These are phyloP conservation scores for Crax fasciolata DNA, from an alignment of 2,797 vertebrate genomes.

Conservation along the genomic window DNA sequence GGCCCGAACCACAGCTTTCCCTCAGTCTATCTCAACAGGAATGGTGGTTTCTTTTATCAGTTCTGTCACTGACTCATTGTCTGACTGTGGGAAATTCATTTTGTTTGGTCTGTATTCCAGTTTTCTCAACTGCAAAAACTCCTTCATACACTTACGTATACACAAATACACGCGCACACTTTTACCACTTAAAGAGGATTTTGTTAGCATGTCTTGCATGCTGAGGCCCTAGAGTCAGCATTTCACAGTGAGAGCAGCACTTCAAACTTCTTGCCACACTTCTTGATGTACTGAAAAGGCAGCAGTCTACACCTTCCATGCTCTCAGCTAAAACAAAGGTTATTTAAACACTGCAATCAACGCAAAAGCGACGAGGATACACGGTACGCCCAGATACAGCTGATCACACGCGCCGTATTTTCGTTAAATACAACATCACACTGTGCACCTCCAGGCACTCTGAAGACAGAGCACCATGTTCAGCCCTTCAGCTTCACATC, in stretches of 20 bases:
- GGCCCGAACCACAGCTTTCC: not conserved
- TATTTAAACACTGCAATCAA: not conserved
- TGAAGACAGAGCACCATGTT: not conserved
- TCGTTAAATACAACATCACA: not conserved
- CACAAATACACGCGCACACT: not conserved
- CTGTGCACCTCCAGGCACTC: not conserved
- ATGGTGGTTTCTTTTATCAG: conserved; percentile 30
- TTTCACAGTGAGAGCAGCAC: not conserved
- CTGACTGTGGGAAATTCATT: conserved; percentile 28
- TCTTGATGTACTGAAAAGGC: not conserved
- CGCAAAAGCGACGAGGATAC: not conserved
- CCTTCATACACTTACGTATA: not conserved
- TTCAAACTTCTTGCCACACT: not conserved
- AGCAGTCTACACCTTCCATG: not conserved
- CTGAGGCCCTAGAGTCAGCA: not conserved
- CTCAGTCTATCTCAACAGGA: not conserved
- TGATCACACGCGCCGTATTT: not conserved
- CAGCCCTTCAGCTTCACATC: not conserved
- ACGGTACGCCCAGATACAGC: not conserved
- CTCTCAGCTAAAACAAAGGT: not conserved
- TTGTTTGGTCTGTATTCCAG: not conserved
- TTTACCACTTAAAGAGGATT: not conserved
- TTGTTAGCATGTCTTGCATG: not conserved
- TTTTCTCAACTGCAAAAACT: not conserved
- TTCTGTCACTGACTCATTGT: conserved; percentile 36